Conservation (phyloP, 2,797 vertebrate species). For the Falco berigora region DNA sequence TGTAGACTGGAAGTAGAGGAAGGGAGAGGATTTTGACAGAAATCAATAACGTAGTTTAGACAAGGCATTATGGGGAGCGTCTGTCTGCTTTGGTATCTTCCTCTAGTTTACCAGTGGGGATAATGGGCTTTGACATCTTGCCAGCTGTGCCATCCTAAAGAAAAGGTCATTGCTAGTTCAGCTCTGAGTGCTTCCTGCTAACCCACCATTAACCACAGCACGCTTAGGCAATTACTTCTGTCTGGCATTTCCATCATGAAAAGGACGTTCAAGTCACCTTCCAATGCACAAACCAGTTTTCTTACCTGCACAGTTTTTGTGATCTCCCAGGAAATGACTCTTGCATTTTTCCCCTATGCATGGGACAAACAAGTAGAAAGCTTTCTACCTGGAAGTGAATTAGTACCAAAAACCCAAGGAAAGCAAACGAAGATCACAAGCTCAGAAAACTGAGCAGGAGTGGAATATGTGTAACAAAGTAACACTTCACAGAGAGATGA, state of each 20-base stretch:
- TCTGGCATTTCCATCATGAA: not conserved
- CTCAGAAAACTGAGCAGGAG: not conserved
- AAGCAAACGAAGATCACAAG: not conserved
- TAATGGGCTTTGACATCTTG: constrained; percentile 53
- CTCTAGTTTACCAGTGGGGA: constrained; percentile 34
- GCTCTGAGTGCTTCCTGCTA: not conserved
- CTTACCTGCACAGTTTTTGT: not conserved
- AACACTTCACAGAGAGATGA: not conserved
- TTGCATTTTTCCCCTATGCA: not conserved
- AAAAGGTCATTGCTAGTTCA: constrained; percentile 14
- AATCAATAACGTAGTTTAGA: constrained; percentile 57
- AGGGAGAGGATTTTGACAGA: constrained; percentile 36
- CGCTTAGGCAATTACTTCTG: constrained; percentile 24
- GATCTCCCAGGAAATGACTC: not conserved
- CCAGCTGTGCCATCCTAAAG: constrained; percentile 51
- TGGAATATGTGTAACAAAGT: not conserved
- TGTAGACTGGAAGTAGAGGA: constrained; percentile 7
- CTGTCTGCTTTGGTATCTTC: constrained; percentile 54
- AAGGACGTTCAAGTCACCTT: not conserved
- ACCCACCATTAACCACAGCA: constrained; percentile 11
- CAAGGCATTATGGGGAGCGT: constrained; percentile 21
- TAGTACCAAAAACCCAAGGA: not conserved
- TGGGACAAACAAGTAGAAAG: not conserved
- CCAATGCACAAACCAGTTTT: not conserved
- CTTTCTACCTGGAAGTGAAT: not conserved